Evolutionary conservation across 1,140 invertebrate species (phyloP).

Genomic region (Trichonephila inaurata): DNA sequence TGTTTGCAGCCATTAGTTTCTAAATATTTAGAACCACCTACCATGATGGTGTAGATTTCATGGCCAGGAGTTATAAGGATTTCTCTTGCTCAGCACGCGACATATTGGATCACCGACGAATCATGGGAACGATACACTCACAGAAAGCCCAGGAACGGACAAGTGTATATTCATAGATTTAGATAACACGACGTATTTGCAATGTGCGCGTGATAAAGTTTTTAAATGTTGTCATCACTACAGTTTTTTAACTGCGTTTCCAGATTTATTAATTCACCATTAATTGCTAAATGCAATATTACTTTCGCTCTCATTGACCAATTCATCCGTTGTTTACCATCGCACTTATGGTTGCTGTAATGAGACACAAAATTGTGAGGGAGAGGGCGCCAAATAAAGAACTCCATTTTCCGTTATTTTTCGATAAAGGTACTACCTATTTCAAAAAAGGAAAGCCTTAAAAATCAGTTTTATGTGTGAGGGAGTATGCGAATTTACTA

Average conservation of each 20-base stretch:
- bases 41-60: slow-evolving; percentile 70
- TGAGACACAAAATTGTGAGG: background rate
- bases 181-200: background rate
- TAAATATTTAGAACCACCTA: slow-evolving; percentile 28
- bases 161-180: background rate
- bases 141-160: background rate
- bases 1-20: background rate
- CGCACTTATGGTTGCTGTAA: slow-evolving; percentile 50
- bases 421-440: too few species aligned
- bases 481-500: too few species aligned
- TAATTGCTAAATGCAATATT: background rate
- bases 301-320: slow-evolving; percentile 33
- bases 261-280: background rate
- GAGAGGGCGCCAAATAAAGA: background rate
- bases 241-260: background rate
- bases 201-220: background rate
- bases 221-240: background rate
- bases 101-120: slow-evolving; percentile 70
- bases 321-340: slow-evolving; percentile 68
- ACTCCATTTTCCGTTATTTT: background rate
- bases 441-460: too few species aligned
- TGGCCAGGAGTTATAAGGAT: slow-evolving; percentile 49
- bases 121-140: slow-evolving; percentile 49
- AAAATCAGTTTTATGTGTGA: too few species aligned
- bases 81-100: slow-evolving; percentile 55